Base-by-base conservation (phyloP, 2,113 vertebrate species). In the Cyanoramphus novaezelandiae region DNA sequence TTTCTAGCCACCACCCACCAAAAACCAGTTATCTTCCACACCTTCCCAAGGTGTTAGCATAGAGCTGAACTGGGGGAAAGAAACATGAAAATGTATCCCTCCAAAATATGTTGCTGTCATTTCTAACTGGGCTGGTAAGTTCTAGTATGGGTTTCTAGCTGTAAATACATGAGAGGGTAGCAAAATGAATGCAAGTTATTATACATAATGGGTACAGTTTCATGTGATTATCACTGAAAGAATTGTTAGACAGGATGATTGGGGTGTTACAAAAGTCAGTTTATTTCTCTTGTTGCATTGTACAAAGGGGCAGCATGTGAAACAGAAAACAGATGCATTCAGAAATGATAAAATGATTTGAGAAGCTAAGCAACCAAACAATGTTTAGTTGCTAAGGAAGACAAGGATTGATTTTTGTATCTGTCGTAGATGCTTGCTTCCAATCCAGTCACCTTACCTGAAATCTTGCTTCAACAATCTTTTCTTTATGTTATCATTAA, bases 21-120 rank as follows among this genome's bases (percentile, higher is more conserved):
- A 79, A 95, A 93, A 55, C 10, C 74, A 82, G 82, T 91, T 87
- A 78, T 55, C 74, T 95, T 33, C 47, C 35, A 68, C 43, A 67
- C 23, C 29, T 75, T 94, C 57, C 60, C 60, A 82, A 29, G 64
- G 39, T 7, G 1, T 67, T 47, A 79, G 24, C 13, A 47, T 7
- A 80, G 35, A 69, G 33, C 59, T 67, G 35, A 57, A 49, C 17
- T 63, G 49, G 37, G 31, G n/a, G 50, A 13, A 72, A 84, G 52
- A 80, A 77, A 77, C 4, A 46, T 2, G 64, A 86, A 86, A 89
- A 70, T 17, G 11, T 28, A n/a, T 49, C 60, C 33, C 70, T 89
- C 33, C 46, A 25, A 41, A 59, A 39, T 2, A 28, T 0, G 0
- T 8, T 82, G 31, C 44, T 91, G 23, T 59, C 0, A 0, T 46